These are phyloP conservation scores for Grapholita molesta DNA, from an alignment of 1,140 invertebrate species.

Conservation along the genomic window DNA sequence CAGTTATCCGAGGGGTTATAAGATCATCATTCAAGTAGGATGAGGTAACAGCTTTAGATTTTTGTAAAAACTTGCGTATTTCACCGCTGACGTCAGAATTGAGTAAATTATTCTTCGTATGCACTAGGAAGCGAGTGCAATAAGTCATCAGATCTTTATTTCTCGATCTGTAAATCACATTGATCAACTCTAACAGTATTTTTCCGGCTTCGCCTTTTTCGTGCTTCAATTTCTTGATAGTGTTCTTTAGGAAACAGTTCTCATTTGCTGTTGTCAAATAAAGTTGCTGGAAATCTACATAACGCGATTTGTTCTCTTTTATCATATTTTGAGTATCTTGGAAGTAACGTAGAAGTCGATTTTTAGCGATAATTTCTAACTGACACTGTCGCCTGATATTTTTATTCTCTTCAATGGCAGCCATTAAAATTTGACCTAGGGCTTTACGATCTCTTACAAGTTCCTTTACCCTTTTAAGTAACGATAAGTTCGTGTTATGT, in stretches of 20 bases:
- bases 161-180: slow-evolving; percentile 52
- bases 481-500: slow-evolving; percentile 31
- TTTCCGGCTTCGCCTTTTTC: slow-evolving; percentile 55
- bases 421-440: slow-evolving; percentile 43
- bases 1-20: slow-evolving; percentile 18
- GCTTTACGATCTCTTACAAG: slow-evolving; percentile 50
- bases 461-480: slow-evolving; percentile 55
- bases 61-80: slow-evolving; percentile 49
- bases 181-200: slow-evolving; percentile 51
- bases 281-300: slow-evolving; percentile 56
- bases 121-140: slow-evolving; percentile 55
- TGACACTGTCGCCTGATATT: slow-evolving; percentile 51
- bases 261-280: slow-evolving; percentile 56
- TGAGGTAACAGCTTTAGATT: slow-evolving; percentile 17
- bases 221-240: slow-evolving; percentile 44
- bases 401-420: slow-evolving; percentile 56
- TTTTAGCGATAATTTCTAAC: slow-evolving; percentile 49
- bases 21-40: slow-evolving; percentile 3
- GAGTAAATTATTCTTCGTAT: slow-evolving; percentile 51
- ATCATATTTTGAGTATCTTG: slow-evolving; percentile 51
- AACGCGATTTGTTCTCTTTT: slow-evolving; percentile 49
- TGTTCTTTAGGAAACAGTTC: slow-evolving; percentile 53
- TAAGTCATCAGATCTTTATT: slow-evolving; percentile 53
- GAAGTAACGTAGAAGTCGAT: slow-evolving; percentile 41
- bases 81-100: slow-evolving; percentile 51